Percentiles rank a stretch among this genome's conserved stretches.
Evolutionary conservation across 2,797 vertebrate species (phyloP).

Genomic region (Garrulus glandarius): DNA sequence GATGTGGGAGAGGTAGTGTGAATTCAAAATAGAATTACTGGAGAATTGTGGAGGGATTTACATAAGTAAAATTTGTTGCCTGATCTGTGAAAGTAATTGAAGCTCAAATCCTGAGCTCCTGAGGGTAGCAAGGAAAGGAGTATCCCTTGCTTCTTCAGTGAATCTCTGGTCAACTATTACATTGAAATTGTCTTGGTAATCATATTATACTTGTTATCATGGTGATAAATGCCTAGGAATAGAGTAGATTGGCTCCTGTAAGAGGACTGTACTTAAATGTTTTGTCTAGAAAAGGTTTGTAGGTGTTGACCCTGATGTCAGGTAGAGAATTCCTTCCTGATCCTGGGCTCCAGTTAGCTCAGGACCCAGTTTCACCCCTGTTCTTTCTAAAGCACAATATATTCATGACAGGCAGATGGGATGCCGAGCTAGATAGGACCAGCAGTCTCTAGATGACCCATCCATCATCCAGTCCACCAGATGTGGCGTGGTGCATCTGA

Average conservation of each 20-base stretch:
- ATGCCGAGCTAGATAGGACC: neutral
- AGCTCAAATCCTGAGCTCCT: conserved; percentile 21
- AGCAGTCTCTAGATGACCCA: neutral
- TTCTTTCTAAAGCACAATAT: neutral
- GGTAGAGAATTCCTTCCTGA: neutral
- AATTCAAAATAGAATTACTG: conserved; percentile 24
- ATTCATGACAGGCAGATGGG: neutral
- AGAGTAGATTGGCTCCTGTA: neutral
- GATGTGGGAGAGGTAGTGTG: neutral
- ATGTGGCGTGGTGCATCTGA: neutral
- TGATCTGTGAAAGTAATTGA: conserved; percentile 4
- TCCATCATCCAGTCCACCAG: neutral
- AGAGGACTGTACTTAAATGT: neutral
- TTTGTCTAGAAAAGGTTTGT: neutral
- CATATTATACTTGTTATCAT: neutral
- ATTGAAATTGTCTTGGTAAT: neutral
- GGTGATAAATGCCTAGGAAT: neutral
- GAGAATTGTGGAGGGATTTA: conserved; percentile 26
- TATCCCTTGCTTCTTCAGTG: conserved; percentile 22
- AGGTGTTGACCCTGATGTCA: neutral
- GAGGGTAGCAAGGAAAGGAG: neutral
- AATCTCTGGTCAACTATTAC: neutral
- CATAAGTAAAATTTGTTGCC: conserved; percentile 5
- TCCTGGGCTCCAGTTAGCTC: neutral
- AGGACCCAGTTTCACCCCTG: neutral